Evolutionary conservation across 1,140 invertebrate genomes (phyloP), one percentile per base, ranked within the genome.

Genomic region (Orussus abietinus): DNA sequence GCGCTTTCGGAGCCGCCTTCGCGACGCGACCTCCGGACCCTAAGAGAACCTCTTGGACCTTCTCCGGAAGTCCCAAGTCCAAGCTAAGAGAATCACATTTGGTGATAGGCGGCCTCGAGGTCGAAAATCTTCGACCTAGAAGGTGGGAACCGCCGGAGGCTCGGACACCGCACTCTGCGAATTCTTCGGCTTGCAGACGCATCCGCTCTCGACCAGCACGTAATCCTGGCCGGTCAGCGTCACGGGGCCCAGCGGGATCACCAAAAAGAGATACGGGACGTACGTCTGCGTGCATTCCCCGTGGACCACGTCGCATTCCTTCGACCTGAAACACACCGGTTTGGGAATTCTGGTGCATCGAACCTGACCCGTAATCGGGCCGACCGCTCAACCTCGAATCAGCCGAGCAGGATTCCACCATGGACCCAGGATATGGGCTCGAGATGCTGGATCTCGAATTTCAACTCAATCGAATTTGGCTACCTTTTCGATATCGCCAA

Each of bases 201-300:
- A 94, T 19, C 91, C 91, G 56, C 87, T 92, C 64, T 94, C 91
- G 3, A 94, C 90, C 12, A 93, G 75, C 5, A 94, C 88, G 72
- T 94, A 94, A 71, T 93, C 91, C 64, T 92, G 89, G 5, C 88
- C 91, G 10, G 90, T 93, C 9, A 93, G 72, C 7, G 90, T 93
- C 4, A 93, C 90, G 1, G 90, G 90, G 1, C 90, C 90, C 18
- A 93, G 66, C 0, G 91, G 91, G 37, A 93, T 87, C 31, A 93
- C 90, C 59, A 93, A 75, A 69, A 93, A 94, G 42, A 93, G 70
- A 66, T 93, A 92, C 5, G 90, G 91, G 39, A 92, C 85, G 71
- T 92, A 94, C 0, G 90, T 93, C 70, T 93, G 90, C 22, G 89
- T 89, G 66, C 91, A 94, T 59, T 89, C 83, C 10, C 91, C 91